Conservation (phyloP, 1,140 invertebrate genomes). For the Drosophila tristis region DNA sequence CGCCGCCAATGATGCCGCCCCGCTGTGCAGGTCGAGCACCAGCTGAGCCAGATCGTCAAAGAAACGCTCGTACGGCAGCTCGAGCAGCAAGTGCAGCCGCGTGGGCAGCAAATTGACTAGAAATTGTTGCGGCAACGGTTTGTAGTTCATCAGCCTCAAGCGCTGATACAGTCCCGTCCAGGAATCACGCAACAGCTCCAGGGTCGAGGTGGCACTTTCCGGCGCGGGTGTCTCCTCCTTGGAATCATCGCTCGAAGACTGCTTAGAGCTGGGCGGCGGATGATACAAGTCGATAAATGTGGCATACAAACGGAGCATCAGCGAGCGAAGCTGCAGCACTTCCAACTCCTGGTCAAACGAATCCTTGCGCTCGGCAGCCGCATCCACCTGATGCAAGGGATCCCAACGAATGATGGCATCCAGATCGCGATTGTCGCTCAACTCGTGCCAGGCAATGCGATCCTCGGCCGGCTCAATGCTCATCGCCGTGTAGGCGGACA, state of each 20-base stretch:
- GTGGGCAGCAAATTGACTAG: slow-evolving; percentile 84
- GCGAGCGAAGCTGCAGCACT: slow-evolving; percentile 71
- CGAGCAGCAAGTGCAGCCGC: slow-evolving; percentile 68
- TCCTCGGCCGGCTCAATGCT: slow-evolving; percentile 85
- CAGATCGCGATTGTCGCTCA: slow-evolving; percentile 87
- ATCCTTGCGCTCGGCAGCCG: slow-evolving; percentile 63
- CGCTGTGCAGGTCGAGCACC: slow-evolving; percentile 65
- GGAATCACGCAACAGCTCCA: slow-evolving; percentile 66
- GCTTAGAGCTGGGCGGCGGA: slow-evolving; percentile 31
- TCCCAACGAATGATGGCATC: slow-evolving; percentile 87
- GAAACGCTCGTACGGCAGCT: slow-evolving; percentile 78
- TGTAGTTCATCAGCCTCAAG: slow-evolving; percentile 71
- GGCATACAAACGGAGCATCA: slow-evolving; percentile 71
- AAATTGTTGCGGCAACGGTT: slow-evolving; percentile 79
- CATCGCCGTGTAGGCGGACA: slow-evolving; percentile 75
- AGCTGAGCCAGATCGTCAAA: slow-evolving; percentile 74
- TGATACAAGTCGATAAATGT: slow-evolving; percentile 78
- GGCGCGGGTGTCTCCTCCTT: background rate
- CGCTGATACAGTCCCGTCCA: slow-evolving; percentile 78
- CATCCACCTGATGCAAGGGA: slow-evolving; percentile 81
- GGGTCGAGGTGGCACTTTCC: slow-evolving; percentile 45
- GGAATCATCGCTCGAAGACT: too few relatives aligned
- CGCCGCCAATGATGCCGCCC: slow-evolving; percentile 45
- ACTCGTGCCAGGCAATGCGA: slow-evolving; percentile 84
- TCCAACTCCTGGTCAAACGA: slow-evolving; percentile 82